phyloP scores from a whole-genome alignment of 2,797 vertebrate species.

The Acanthurus tractus region DNA sequence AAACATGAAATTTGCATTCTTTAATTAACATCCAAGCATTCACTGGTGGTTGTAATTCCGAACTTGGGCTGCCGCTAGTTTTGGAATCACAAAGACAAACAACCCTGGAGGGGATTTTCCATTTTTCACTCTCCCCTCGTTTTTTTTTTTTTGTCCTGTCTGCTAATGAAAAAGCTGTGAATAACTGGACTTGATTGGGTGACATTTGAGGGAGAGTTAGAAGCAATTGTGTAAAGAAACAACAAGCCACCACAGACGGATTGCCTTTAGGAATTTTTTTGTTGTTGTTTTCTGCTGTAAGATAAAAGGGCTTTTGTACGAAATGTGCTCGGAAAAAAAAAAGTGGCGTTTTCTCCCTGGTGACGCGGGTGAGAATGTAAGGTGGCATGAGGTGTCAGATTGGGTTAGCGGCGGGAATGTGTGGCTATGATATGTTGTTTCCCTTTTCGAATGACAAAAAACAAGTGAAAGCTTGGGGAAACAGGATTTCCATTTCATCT shows the following conservation, averaged over 20 bases:
- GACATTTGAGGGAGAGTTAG: slow-evolving; percentile 67
- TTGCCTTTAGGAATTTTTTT: slow-evolving; percentile 46
- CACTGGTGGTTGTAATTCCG: slow-evolving; percentile 79
- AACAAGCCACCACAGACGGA: slow-evolving; percentile 28
- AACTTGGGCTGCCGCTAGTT: slow-evolving; percentile 69
- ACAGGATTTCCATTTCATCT: slow-evolving; percentile 52
- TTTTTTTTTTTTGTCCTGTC: slow-evolving; percentile 10
- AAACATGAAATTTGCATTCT: slow-evolving; percentile 87
- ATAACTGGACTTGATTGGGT: slow-evolving; percentile 70
- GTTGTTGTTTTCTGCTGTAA: slow-evolving; percentile 37
- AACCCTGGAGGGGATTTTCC: slow-evolving; percentile 69
- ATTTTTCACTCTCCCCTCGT: slow-evolving; percentile 6
- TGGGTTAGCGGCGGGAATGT: slow-evolving; percentile 29
- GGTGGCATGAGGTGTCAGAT: slow-evolving; percentile 57
- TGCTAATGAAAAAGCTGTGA: slow-evolving; percentile 55
- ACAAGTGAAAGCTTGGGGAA: slow-evolving; percentile 42
- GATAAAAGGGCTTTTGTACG: slow-evolving; percentile 45
- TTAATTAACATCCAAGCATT: slow-evolving; percentile 84
- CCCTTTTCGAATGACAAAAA: slow-evolving; percentile 53
- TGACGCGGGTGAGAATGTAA: slow-evolving; percentile 50
- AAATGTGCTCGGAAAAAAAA: slow-evolving; percentile 33
- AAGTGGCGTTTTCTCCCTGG: slow-evolving; percentile 15
- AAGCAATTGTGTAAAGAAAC: slow-evolving; percentile 39
- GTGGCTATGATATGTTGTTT: slow-evolving; percentile 56
- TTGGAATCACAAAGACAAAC: slow-evolving; percentile 78